phyloP scores from a whole-genome alignment of 2,797 vertebrate genomes.

The Aratinga solstitialis region DNA sequence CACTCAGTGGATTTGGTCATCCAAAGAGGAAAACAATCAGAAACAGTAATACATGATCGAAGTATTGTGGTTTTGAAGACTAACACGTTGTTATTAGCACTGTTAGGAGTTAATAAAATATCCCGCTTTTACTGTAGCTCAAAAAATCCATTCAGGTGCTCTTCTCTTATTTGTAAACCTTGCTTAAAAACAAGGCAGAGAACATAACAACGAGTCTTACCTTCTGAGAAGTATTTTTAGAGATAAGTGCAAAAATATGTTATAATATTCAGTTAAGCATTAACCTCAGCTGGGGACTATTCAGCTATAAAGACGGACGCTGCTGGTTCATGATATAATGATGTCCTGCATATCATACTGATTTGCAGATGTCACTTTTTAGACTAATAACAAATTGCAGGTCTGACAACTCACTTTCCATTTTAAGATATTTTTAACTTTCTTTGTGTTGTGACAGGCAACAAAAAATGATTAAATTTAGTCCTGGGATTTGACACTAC shows the following conservation, averaged over 20 bases:
- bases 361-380: constrained; percentile 68
- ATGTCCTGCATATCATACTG: constrained; percentile 27
- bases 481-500: constrained; percentile 84
- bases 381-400: constrained; percentile 78
- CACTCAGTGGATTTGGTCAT: not conserved
- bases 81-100: not conserved
- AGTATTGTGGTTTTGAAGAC: not conserved
- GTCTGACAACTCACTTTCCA: constrained; percentile 79
- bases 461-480: constrained; percentile 85
- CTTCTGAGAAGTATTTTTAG: not conserved
- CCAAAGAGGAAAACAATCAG: not conserved
- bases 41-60: not conserved
- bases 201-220: not conserved
- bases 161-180: no score
- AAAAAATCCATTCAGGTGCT: not conserved
- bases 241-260: not conserved
- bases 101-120: not conserved
- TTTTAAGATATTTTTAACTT: constrained; percentile 81
- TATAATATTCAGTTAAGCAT: constrained; percentile 44
- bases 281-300: constrained; percentile 6
- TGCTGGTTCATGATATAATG: not conserved
- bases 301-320: constrained; percentile 29
- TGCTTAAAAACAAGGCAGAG: not conserved
- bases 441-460: constrained; percentile 83
- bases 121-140: not conserved